phyloP scores from a whole-genome alignment of 2,797 vertebrate species.

The Platalea minor region DNA sequence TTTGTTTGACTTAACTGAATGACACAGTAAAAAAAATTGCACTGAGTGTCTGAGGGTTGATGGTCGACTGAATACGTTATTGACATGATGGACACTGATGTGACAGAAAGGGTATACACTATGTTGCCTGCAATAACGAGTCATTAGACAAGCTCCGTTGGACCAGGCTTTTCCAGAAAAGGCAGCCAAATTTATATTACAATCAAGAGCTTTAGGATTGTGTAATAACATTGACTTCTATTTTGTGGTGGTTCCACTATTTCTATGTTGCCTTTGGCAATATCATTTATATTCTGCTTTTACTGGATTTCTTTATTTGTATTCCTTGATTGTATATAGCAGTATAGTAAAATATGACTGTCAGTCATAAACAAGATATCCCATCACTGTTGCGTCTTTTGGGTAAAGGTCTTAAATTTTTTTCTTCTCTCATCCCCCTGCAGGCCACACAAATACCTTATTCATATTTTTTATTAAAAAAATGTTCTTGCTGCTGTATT shows the following conservation, averaged over 20 bases:
- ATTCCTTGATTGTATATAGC: not conserved
- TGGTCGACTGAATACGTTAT: rapidly evolving
- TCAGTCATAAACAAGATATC: not conserved
- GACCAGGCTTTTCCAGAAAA: not conserved
- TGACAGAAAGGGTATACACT: not conserved
- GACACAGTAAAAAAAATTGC: not conserved
- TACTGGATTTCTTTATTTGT: not conserved
- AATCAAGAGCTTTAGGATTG: not conserved
- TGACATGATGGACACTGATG: not conserved
- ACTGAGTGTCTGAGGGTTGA: not conserved
- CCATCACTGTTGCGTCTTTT: not conserved
- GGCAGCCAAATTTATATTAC: not conserved
- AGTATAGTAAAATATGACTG: not conserved
- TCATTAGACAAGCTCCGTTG: not conserved
- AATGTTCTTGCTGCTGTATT: not conserved
- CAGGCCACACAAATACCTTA: not conserved
- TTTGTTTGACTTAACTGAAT: not conserved
- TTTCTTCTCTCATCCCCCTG: not conserved
- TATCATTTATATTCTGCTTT: not conserved
- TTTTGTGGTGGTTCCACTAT: not conserved
- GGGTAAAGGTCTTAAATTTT: not conserved
- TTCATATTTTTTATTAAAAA: not conserved
- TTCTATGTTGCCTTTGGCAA: not conserved
- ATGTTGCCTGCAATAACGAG: not conserved
- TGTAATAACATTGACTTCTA: not conserved